Base-by-base conservation (phyloP, 2,113 vertebrate species). In the Indicator indicator region DNA sequence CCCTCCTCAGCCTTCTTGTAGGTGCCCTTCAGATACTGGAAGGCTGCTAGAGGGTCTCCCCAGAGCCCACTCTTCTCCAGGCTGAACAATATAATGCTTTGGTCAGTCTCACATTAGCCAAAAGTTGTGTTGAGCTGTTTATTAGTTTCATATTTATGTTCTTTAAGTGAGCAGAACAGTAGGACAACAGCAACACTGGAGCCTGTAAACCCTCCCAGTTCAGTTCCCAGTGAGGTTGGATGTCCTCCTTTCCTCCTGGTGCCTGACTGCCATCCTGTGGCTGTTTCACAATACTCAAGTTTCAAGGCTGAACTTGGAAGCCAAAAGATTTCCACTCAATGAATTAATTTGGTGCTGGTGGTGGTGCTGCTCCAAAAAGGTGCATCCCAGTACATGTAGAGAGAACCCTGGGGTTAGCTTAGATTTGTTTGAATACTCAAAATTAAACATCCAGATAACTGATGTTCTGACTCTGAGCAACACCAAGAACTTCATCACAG, bases 251-350 rank as follows among this genome's bases (percentile, higher is more conserved):
- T 42, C 70, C 33, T 74, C 10, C 59, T 58, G 58, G 30, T 63
- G n/a, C 20, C 79, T 9, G 67, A 38, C 76, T 95, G 91, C 88
- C 93, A 86, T 18, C 87, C 44, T 32, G 89, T 90, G 88, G 89
- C 70, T 33, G 4, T 32, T 74, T 38, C 80, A 54, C 9, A 18
- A 14, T 0, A 6, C 19, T 78, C 74, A 65, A 14, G 12, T 50
- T 26, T 16, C 59, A 5, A 1, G 42, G 27, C 56, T 63, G 38
- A 67, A 54, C 27, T 42, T 4, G 14, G 11, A 73, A 86, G 73
- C 19, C 38, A 60, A 67, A 88, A 4, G 18, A 17, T 17, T 86
- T 90, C 27, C 65, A 65, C n/a, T 36, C 8, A 36, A 36, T 36
- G 36, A 36, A 36, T 36, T 7, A 36, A 36, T 21, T 4, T 11